These are phyloP conservation scores for Apolygus lucorum DNA, from an alignment of 1,140 invertebrate genomes.

Conservation along the genomic window DNA sequence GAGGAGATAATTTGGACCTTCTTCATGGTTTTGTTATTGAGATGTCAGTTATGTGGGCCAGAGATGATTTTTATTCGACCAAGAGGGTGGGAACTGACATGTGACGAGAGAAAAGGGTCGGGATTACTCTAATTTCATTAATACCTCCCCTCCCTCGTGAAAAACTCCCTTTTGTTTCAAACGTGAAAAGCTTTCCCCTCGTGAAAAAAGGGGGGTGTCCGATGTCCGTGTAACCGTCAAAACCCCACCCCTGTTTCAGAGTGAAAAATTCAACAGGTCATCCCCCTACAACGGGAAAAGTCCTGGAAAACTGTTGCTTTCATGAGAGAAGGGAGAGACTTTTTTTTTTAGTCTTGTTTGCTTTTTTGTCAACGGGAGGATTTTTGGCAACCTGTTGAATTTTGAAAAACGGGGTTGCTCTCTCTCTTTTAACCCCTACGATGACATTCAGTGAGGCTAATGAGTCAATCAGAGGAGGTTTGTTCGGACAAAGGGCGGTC, in stretches of 20 bases:
- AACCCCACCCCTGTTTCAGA: not conserved
- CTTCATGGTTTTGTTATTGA: too few relatives aligned
- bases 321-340: not conserved
- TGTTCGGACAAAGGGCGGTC: not conserved
- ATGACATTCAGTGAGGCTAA: not conserved
- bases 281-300: not conserved
- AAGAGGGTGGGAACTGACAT: too few relatives aligned
- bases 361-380: not conserved
- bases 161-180: conserved; percentile 3
- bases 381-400: not conserved
- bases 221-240: too few relatives aligned
- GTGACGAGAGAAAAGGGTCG: too few relatives aligned
- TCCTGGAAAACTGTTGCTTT: not conserved
- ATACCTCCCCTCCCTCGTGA: too few relatives aligned
- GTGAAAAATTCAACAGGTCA: conserved; percentile 13
- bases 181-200: too few relatives aligned
- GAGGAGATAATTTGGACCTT: too few relatives aligned
- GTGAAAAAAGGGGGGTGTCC: too few relatives aligned
- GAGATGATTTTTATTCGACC: too few relatives aligned
- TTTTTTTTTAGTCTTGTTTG: not conserved
- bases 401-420: not conserved
- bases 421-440: too few relatives aligned
- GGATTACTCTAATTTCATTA: not conserved
- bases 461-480: not conserved
- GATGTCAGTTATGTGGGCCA: too few relatives aligned